Conservation (phyloP, 2,113 vertebrate genomes). For the Lampris incognitus region DNA sequence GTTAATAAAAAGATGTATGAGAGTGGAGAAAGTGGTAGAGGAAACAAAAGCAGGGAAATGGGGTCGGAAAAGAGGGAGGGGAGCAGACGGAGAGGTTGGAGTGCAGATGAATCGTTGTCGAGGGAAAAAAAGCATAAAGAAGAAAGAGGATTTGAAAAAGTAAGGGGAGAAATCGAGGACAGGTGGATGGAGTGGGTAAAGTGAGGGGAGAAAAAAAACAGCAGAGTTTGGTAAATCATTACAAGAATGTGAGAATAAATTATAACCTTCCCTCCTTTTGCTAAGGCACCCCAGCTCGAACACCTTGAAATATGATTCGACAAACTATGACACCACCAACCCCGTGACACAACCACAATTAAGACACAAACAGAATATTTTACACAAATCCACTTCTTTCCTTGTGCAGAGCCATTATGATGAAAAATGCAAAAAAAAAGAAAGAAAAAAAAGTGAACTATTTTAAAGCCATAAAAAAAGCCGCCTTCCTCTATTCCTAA, state of each 20-base stretch:
- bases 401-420: not conserved
- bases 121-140: not conserved
- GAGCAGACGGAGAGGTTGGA: not conserved
- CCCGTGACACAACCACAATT: not conserved
- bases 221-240: not conserved
- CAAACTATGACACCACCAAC: not conserved
- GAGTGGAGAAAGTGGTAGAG: not conserved
- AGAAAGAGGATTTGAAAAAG: not conserved
- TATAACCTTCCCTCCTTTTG: not conserved
- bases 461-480: not conserved
- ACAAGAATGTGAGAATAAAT: not conserved
- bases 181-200: not conserved
- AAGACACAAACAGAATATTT: conserved; percentile 10
- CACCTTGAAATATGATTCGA: not conserved
- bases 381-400: not conserved
- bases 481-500: not conserved
- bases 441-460: not conserved
- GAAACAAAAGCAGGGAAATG: not conserved
- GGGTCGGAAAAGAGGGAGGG: not conserved
- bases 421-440: not conserved
- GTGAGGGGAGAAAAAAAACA: not conserved
- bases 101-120: not conserved
- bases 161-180: not conserved
- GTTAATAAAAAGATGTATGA: not conserved
- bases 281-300: not conserved